Base-by-base conservation (phyloP, 2,113 vertebrate species). In the Xenopus laevis region DNA sequence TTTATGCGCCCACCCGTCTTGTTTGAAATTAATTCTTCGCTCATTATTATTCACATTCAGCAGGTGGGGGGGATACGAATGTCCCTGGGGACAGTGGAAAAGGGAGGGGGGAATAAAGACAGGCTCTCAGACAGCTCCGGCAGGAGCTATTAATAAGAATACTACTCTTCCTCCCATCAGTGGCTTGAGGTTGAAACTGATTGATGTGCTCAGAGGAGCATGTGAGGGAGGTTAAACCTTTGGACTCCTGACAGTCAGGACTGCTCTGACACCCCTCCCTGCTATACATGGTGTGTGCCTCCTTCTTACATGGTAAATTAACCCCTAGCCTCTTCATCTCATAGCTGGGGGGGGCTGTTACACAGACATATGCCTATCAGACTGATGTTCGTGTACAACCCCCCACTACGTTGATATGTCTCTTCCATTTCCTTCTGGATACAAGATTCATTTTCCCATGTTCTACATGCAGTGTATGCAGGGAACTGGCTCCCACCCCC, bases 101-200 rank as follows among this genome's bases (percentile, higher is more conserved):
- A 80, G 84, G 86, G 87, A 87, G 87, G 87, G 88, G 87, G 87
- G 74, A 84, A 83, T 84, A 90, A 90, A 88, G 87, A 91, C 88
- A 89, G 90, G 88, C 88, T 88, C 90, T 89, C 84, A 83, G 89
- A 84, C 87, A 87, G 87, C 77, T 82, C 91, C 87, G 90, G 90
- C 89, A 87, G 89, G 89, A 89, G 88, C 90, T 88, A 92, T 91
- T 91, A 91, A 91, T 92, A 92, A 90, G 86, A 87, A 91, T 90
- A 87, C 86, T 72, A 87, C 87, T 88, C 87, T 89, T 89, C 90
- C 89, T 91, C 90, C 88, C 90, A 90, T 91, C 89, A 89, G 90
- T 88, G 90, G 90, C 91, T 91, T 91, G 90, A 91, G 90, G 90
- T 89, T 85, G 87, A 62, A 82, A 79, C 89, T 90, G 90, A 92